phyloP scores from a whole-genome alignment of 2,113 vertebrate genomes.

The Azemiops feae region DNA sequence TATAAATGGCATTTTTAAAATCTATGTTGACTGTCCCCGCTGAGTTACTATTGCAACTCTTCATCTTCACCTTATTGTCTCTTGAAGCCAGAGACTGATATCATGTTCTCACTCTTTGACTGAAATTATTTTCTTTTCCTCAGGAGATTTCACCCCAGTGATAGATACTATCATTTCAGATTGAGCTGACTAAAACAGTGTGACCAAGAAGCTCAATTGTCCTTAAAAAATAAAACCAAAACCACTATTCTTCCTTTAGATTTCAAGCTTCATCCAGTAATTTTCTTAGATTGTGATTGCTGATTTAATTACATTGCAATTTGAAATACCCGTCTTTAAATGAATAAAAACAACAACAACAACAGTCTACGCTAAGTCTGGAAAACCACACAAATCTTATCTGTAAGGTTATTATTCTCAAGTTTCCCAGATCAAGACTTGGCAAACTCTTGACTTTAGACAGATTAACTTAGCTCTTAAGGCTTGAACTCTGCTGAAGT shows the following conservation, averaged over 20 bases:
- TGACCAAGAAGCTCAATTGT: background rate
- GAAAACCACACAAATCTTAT: background rate
- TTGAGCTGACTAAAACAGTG: background rate
- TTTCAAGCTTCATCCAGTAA: background rate
- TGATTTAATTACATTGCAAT: background rate
- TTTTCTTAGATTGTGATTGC: background rate
- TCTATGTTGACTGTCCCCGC: background rate
- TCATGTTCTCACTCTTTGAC: background rate
- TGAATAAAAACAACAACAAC: background rate
- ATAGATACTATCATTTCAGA: background rate
- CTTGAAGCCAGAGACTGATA: background rate
- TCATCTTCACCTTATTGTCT: background rate
- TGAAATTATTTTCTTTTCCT: background rate
- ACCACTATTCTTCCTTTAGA: background rate
- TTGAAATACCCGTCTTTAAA: background rate
- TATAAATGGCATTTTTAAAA: background rate
- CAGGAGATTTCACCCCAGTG: background rate
- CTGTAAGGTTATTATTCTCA: background rate
- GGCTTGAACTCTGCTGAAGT: background rate
- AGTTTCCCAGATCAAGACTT: background rate
- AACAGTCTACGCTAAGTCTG: background rate
- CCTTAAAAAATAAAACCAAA: background rate
- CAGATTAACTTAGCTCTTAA: background rate
- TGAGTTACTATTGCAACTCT: background rate
- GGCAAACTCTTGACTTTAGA: background rate